Evolutionary conservation across 2,888 invertebrate species (phyloP).

Genomic region (Trachelus stipa): DNA sequence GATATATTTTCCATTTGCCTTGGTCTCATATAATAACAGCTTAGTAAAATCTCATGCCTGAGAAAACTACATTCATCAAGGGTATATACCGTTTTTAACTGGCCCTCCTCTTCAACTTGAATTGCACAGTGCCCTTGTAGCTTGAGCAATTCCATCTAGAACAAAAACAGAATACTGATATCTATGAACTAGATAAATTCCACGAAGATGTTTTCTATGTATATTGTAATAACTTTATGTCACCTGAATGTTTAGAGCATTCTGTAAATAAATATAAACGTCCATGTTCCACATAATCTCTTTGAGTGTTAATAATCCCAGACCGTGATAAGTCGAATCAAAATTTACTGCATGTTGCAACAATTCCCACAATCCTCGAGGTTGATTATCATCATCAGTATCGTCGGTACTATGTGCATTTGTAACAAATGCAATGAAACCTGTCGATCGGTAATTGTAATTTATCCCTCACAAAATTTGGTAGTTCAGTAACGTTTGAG

Average conservation of each 20-base stretch:
- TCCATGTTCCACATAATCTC: slow-evolving; percentile 59
- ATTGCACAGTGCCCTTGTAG: slow-evolving; percentile 46
- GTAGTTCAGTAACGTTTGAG: not conserved
- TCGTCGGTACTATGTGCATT: slow-evolving; percentile 35
- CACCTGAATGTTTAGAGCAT: slow-evolving; percentile 55
- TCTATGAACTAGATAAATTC: not conserved
- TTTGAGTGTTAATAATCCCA: slow-evolving; percentile 54
- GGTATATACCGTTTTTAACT: slow-evolving; percentile 25
- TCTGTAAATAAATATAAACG: slow-evolving; percentile 48
- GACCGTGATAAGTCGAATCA: slow-evolving; percentile 55
- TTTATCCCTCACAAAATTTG: not conserved
- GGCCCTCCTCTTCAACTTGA: slow-evolving; percentile 36
- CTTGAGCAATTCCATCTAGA: slow-evolving; percentile 49
- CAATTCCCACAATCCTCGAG: slow-evolving; percentile 50
- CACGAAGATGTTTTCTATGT: not conserved
- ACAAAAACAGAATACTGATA: slow-evolving; percentile 13
- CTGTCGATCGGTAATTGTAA: slow-evolving; percentile 33
- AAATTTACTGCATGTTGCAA: slow-evolving; percentile 46
- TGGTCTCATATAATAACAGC: slow-evolving; percentile 48
- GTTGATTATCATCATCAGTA: slow-evolving; percentile 46
- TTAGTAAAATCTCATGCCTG: slow-evolving; percentile 51
- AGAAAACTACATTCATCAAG: slow-evolving; percentile 55
- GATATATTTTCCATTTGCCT: slow-evolving; percentile 33
- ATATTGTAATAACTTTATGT: slow-evolving; percentile 1
- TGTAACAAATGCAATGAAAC: slow-evolving; percentile 55